These are phyloP conservation scores for Alethe castanea DNA, from an alignment of 2,113 vertebrate species.

Conservation along the genomic window DNA sequence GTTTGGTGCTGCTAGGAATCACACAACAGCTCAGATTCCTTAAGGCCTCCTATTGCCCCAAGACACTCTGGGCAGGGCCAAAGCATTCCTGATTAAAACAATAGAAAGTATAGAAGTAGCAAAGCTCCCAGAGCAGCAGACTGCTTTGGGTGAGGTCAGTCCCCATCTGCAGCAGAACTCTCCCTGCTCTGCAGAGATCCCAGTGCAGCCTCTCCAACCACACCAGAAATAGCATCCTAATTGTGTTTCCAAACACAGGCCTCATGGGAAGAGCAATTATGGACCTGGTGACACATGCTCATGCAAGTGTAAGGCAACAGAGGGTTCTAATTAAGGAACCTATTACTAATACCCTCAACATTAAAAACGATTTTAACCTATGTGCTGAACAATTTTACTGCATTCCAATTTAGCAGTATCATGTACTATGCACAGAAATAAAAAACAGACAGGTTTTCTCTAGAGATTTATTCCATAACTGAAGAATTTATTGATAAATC, in stretches of 20 bases:
- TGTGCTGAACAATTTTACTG: neutral
- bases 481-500: neutral
- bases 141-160: neutral
- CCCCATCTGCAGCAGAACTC: neutral
- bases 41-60: neutral
- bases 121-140: neutral
- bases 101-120: neutral
- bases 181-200: neutral
- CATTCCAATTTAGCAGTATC: neutral
- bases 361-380: neutral
- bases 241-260: slow-evolving; percentile 20
- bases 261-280: neutral
- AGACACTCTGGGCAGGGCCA: neutral
- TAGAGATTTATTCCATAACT: neutral
- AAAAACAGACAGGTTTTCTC: neutral
- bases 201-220: neutral
- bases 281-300: neutral
- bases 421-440: neutral
- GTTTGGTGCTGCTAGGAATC: neutral
- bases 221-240: slow-evolving; percentile 8
- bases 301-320: neutral
- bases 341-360: neutral
- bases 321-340: neutral
- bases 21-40: neutral
- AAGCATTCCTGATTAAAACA: neutral